A percentile compares a stretch with the other conserved stretches of the same genome.
Evolutionary conservation across 2,113 vertebrate species (phyloP).

Genomic region (Ivindomyrus marchei): DNA sequence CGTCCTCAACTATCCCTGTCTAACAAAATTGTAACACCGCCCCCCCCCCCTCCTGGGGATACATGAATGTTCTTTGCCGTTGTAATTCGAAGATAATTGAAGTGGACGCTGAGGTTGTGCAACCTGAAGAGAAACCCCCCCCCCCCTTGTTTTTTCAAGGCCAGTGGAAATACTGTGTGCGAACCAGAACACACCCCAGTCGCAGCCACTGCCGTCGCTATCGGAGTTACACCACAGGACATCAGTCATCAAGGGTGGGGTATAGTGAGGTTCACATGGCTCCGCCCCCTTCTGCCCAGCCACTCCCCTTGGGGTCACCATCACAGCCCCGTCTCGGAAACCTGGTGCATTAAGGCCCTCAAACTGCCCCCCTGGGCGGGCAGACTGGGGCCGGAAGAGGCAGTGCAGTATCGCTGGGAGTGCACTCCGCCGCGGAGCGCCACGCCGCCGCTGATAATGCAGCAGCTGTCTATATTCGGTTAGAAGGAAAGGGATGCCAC

Average conservation of each 20-base stretch:
- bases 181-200: not conserved
- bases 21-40: not conserved
- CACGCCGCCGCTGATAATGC: slow-evolving; percentile 43
- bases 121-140: not conserved
- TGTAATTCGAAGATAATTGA: not conserved
- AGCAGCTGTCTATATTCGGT: slow-evolving; percentile 32
- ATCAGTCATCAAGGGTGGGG: not conserved
- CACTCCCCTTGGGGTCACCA: not conserved
- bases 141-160: not conserved
- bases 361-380: not conserved
- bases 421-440: slow-evolving; percentile 13
- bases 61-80: not conserved
- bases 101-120: not conserved
- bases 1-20: not conserved
- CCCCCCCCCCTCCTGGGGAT: not conserved
- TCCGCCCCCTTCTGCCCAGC: not conserved
- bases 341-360: not conserved
- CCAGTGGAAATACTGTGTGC: not conserved
- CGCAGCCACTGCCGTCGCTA: not conserved
- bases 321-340: not conserved
- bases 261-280: no score
- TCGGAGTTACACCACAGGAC: not conserved
- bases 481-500: slow-evolving; percentile 44
- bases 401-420: slow-evolving; percentile 27
- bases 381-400: slow-evolving; percentile 25